Evolutionary conservation across 2,888 invertebrate genomes (phyloP).

Genomic region (Ischnura elegans): DNA sequence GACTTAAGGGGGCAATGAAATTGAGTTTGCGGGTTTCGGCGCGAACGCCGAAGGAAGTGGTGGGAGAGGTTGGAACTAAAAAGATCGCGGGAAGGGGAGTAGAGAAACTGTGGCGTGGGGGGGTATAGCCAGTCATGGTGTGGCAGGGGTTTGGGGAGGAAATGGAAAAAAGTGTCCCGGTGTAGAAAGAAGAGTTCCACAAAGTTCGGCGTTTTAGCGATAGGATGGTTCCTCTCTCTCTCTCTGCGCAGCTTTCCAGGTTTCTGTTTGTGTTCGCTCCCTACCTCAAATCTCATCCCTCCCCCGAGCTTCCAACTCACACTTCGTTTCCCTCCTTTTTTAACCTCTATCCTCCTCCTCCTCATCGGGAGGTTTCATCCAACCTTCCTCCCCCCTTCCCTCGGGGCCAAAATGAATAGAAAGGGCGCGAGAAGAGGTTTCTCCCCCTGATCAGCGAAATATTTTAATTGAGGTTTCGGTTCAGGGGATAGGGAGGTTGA

Average conservation of each 20-base stretch:
- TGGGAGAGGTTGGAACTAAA: not conserved
- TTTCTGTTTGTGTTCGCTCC: conserved; percentile 7
- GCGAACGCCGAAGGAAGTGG: not conserved
- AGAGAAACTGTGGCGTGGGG: not conserved
- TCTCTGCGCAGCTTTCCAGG: not conserved
- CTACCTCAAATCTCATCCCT: not conserved
- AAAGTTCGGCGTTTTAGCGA: conserved; percentile 23
- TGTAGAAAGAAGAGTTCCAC: conserved; percentile 6
- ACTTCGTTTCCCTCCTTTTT: not conserved
- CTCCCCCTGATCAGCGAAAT: not conserved
- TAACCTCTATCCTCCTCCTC: not conserved
- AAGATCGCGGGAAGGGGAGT: not conserved
- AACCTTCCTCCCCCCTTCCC: too few species aligned
- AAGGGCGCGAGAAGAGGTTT: not conserved
- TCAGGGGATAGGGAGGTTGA: not conserved
- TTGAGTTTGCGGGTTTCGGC: conserved; percentile 24
- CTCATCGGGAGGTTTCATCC: not conserved
- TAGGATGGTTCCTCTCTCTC: not conserved
- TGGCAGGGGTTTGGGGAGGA: not conserved
- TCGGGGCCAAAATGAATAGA: too few species aligned
- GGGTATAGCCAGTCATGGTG: too few species aligned
- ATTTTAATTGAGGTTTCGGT: conserved; percentile 16
- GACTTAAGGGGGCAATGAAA: not conserved
- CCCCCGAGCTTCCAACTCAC: not conserved
- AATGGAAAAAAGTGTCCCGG: not conserved